Evolutionary conservation across 2,113 vertebrate species (phyloP), one percentile per base, ranked within the genome.

Genomic region (Piprites chloris): DNA sequence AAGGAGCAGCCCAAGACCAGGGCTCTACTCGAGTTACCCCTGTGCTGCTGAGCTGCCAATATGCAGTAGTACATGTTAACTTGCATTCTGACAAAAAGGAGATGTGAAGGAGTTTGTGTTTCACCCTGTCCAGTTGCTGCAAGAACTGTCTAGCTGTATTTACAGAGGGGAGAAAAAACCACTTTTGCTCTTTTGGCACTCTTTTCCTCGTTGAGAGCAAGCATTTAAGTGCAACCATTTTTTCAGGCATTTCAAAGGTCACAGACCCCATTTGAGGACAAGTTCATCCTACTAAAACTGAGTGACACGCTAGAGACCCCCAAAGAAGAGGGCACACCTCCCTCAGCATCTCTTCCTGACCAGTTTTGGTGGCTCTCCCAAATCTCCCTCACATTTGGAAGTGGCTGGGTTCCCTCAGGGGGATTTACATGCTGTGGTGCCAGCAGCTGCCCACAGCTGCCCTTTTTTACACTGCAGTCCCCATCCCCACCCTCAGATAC

Each of bases 361-460:
- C 7, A 1, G 1, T n/a, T 75, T 52, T 6, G 20, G 67, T 50
- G 71, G 17, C 62, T 83, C 2, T 55, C 12, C 39, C 8, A 10
- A 85, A 35, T 27, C n/a, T 5, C 4, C 1, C 52, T 2, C 23
- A 2, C 0, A 0, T 67, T 22, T 28, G 32, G 50, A 61, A 21
- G 59, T 3, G 12, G 24, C 58, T 1, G 7, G 33, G 27, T 4
- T n/a, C 3, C 27, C 32, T 14, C 5, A 0, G 15, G 5, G n/a
- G 6, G 22, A 5, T 63, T 73, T 11, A 22, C 22, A 17, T 0
- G 5, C 33, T 1, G 4, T 17, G 69, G 19, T 82, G 61, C 15
- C 66, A 20, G 66, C 39, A 62, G 56, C 18, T 67, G 53, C 41
- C n/a, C 39, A 18, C 6, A 2, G 30, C 42, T 69, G 77, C 49